Evolutionary conservation across 1,140 invertebrate genomes (phyloP), one percentile per base, ranked within the genome.

Genomic region (Palaemon carinicauda): DNA sequence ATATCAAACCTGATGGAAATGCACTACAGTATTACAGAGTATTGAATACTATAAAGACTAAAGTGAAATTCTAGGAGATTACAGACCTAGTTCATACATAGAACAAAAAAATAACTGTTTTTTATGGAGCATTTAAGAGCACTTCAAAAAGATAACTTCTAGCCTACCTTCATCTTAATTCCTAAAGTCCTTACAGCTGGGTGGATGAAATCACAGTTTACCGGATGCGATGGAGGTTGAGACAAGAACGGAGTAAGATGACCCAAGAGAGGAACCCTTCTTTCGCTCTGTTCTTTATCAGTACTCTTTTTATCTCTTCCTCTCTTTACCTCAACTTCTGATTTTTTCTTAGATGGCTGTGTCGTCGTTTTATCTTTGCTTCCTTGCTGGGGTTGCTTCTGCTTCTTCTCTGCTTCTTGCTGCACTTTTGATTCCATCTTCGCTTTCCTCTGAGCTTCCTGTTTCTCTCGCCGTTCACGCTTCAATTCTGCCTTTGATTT

Each of bases 361-460:
- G 41, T 15, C 50, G 15, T 71, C 15, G 19, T 31, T 80, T 86
- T 86, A 53, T 73, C 27, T 73, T 73, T 73, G 1, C 15, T 31
- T 21, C 80, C 41, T 24, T 65, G 56, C 29, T 71, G 24, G 1
- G 60, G 31, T 24, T 80, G 65, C 31, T 80, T 80, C 52, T 80
- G 78, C n/a, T 53, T 79, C 41, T 73, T 51, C 52, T 29, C 74
- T 27, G 81, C 73, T 53, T 65, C 50, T 54, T 88, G 21, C 19
- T 88, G 21, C 19, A 51, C 75, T 73, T 83, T 88, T n/a, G 80
- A 53, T 24, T 27, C 33, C 24, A 71, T 27, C 50, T 88, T 88
- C 27, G 81, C 87, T 41, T 69, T 73, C 51, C 87, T 83, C 77
- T 88, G 87, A n/a, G 87, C 87, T 52, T 88, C 87, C 65, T 88